Conservation (phyloP, 1,140 invertebrate species). For the Cydia pomonella region DNA sequence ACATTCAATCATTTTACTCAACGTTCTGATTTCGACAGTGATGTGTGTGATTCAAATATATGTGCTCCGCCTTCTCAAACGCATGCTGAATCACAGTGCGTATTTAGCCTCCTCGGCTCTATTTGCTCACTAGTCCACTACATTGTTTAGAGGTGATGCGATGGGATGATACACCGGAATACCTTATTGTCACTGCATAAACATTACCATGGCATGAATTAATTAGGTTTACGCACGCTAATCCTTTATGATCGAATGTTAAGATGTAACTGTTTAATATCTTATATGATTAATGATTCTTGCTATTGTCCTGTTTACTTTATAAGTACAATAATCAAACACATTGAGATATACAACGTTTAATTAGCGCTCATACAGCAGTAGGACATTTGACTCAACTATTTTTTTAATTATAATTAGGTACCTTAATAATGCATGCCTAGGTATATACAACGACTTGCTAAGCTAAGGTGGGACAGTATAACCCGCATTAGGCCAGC, state of each 20-base stretch:
- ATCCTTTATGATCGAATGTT: constrained; percentile 3
- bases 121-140: constrained; percentile 50
- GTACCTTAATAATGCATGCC: too few relatives aligned
- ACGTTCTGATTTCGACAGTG: not conserved
- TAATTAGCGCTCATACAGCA: too few relatives aligned
- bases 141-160: constrained; percentile 44
- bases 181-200: constrained; percentile 19
- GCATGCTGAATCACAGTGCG: constrained; percentile 47
- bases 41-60: not conserved
- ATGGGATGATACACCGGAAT: constrained; percentile 34
- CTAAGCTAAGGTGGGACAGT: too few relatives aligned
- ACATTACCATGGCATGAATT: constrained; percentile 19
- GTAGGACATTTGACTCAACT: too few relatives aligned
- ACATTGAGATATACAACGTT: not conserved
- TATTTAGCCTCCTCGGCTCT: constrained; percentile 44
- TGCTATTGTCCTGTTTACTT: not conserved
- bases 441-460: too few relatives aligned
- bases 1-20: not conserved
- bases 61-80: constrained; percentile 11
- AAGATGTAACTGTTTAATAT: not conserved
- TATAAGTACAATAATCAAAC: not conserved
- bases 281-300: not conserved
- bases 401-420: too few relatives aligned
- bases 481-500: too few relatives aligned
- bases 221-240: constrained; percentile 1